phyloP scores from a whole-genome alignment of 1,140 invertebrate genomes.

The Cydia strobilella region DNA sequence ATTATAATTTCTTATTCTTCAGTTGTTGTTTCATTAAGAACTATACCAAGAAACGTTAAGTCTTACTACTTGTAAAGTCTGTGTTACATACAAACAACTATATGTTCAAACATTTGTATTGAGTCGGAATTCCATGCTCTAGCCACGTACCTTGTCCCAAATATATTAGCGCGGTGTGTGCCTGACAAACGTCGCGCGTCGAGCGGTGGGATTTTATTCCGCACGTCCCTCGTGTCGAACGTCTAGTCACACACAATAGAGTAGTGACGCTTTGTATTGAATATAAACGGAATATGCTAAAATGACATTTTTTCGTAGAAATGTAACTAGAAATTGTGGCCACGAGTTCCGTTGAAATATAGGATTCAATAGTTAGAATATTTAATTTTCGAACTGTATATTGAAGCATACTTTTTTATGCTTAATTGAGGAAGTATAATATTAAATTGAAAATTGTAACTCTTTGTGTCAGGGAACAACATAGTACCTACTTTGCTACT shows the following conservation, averaged over 20 bases:
- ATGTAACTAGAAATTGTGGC: neutral
- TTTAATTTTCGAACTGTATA: neutral
- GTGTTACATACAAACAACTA: too few species aligned
- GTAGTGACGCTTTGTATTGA: conserved; percentile 29
- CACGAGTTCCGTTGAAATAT: neutral
- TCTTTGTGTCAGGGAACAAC: neutral
- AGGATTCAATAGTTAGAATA: neutral
- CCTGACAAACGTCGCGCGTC: conserved; percentile 18
- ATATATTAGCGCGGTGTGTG: conserved; percentile 25
- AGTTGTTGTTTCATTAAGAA: too few species aligned
- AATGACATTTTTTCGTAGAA: conserved; percentile 10
- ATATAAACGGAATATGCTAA: conserved; percentile 30
- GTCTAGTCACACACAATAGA: conserved; percentile 19
- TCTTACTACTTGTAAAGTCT: too few species aligned
- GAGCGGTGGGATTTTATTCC: conserved; percentile 16
- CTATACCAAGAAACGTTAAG: too few species aligned
- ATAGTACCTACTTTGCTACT: neutral
- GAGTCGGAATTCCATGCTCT: conserved; percentile 10
- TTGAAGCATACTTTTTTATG: too few species aligned
- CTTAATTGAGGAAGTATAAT: too few species aligned
- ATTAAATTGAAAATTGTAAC: neutral
- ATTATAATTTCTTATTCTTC: too few species aligned
- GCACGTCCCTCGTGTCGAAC: conserved; percentile 21
- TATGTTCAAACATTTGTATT: neutral
- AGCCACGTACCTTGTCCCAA: conserved; percentile 19